These are phyloP conservation scores for Coracias cyanogaster DNA, from an alignment of 2,797 vertebrate genomes.

Conservation along the genomic window DNA sequence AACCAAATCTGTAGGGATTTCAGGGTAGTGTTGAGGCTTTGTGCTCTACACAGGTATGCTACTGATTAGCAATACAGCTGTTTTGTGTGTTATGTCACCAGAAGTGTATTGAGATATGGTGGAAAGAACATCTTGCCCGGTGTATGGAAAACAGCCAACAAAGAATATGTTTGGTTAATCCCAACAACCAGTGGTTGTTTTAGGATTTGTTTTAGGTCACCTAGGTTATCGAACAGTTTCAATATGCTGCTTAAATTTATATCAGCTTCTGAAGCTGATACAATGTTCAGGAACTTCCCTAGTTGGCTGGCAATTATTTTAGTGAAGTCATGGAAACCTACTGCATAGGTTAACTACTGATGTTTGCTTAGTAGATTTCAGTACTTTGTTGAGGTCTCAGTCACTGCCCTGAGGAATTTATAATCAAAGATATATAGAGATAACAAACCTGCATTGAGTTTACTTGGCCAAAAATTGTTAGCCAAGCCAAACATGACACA, in stretches of 20 bases:
- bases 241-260: neutral
- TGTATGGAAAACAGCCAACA: neutral
- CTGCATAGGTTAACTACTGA: neutral
- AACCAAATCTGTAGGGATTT: neutral
- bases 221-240: neutral
- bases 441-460: neutral
- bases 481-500: neutral
- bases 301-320: neutral
- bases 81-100: neutral
- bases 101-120: neutral
- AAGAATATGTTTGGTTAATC: neutral
- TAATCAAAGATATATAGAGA: neutral
- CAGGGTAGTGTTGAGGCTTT: neutral
- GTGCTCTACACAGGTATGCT: neutral
- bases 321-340: conserved; percentile 49
- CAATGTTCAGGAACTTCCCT: neutral
- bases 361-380: conserved; percentile 21
- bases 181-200: neutral
- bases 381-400: conserved; percentile 18
- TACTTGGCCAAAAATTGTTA: neutral
- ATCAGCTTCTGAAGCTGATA: neutral
- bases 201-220: neutral
- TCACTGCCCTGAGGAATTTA: conserved; percentile 39
- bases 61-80: neutral
- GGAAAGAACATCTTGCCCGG: neutral